Conservation (phyloP, 2,113 vertebrate genomes). For the Tenrec ecaudatus region DNA sequence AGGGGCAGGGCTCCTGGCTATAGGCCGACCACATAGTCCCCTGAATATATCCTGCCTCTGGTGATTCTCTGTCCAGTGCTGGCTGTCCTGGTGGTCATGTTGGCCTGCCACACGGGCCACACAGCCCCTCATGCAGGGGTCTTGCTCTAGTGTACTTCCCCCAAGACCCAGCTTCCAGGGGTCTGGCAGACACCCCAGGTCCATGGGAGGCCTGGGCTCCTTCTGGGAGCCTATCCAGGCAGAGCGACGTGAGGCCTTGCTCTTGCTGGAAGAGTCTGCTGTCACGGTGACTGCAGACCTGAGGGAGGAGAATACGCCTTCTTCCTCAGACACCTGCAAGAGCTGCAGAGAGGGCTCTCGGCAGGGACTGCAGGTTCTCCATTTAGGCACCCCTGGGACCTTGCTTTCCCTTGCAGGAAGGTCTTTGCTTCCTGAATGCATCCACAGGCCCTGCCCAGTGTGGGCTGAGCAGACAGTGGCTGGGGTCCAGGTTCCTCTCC, state of each 20-base stretch:
- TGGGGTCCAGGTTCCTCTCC: neutral
- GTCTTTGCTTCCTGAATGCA: constrained; percentile 1
- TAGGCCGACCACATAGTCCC: constrained; percentile 58
- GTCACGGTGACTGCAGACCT: neutral
- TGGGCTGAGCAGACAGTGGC: neutral
- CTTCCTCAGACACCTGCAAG: neutral
- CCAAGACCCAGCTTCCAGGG: constrained; percentile 76
- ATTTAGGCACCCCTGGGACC: neutral
- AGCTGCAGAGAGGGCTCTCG: constrained; percentile 37
- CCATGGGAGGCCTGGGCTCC: constrained; percentile 64
- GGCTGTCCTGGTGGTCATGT: constrained; percentile 82
- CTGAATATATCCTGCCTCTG: constrained; percentile 66
- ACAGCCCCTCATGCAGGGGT: constrained; percentile 84
- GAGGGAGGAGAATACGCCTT: neutral
- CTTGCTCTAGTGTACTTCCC: constrained; percentile 76
- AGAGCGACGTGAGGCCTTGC: neutral
- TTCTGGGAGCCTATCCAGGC: constrained; percentile 63
- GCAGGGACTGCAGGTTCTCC: neutral
- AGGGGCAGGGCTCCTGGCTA: constrained; percentile 69
- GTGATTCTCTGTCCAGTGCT: constrained; percentile 54
- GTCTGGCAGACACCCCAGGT: constrained; percentile 66
- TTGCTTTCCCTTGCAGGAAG: constrained; percentile 26
- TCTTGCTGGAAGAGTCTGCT: neutral
- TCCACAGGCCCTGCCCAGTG: constrained; percentile 3
- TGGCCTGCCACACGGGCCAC: constrained; percentile 86